Evolutionary conservation across 2,888 invertebrate species (phyloP).

Genomic region (Hemithea aestivaria): DNA sequence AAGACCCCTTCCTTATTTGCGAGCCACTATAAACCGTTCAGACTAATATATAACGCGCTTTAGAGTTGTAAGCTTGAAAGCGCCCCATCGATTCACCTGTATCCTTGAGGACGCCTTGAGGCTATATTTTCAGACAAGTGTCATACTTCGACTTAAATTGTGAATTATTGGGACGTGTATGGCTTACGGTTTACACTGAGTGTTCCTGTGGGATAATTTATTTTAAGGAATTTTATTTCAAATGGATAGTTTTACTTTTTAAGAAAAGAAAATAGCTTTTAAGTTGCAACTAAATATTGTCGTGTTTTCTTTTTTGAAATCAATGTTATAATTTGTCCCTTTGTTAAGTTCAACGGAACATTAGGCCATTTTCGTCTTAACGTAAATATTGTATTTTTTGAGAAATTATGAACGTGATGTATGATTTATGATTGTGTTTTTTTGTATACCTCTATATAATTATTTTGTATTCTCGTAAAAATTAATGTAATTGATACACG

Average conservation of each 20-base stretch:
- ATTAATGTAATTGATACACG: neutral
- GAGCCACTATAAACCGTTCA: slow-evolving; percentile 64
- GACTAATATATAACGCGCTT: slow-evolving; percentile 63
- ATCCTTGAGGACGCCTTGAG: slow-evolving; percentile 36
- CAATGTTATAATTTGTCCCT: no score
- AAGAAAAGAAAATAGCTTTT: no score
- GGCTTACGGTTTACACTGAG: slow-evolving; percentile 12
- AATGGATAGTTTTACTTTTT: no score
- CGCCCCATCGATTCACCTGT: slow-evolving; percentile 47
- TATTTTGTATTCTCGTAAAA: slow-evolving; percentile 1
- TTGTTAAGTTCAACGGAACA: no score
- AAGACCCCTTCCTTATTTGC: slow-evolving; percentile 63
- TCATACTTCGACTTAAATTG: slow-evolving; percentile 30
- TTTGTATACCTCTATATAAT: no score
- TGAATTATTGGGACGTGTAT: slow-evolving; percentile 26
- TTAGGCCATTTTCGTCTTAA: no score
- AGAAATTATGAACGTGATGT: no score
- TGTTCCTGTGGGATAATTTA: slow-evolving; percentile 15
- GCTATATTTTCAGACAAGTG: slow-evolving; percentile 39
- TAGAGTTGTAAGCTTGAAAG: slow-evolving; percentile 49
- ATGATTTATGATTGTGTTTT: no score
- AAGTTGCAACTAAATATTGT: no score
- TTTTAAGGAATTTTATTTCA: slow-evolving; percentile 1
- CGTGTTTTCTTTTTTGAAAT: no score
- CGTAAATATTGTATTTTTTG: no score